A percentile compares a stretch with the other conserved stretches of the same genome.
phyloP scores from a whole-genome alignment of 2,113 vertebrate species.

The Heterocephalus glaber region DNA sequence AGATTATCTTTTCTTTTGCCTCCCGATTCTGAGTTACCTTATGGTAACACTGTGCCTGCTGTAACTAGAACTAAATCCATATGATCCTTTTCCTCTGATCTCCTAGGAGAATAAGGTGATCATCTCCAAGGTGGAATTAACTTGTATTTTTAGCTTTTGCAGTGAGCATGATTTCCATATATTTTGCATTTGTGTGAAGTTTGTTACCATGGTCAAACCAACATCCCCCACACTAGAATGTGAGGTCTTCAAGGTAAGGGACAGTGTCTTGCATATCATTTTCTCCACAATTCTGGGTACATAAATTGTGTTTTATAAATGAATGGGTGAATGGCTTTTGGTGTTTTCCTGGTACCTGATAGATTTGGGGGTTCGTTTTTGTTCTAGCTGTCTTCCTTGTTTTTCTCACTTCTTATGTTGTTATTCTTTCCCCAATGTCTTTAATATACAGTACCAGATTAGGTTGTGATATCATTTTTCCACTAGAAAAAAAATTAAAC shows the following conservation, averaged over 20 bases:
- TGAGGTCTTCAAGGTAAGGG: neutral
- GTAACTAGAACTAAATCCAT: neutral
- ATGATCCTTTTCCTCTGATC: neutral
- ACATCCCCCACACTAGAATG: neutral
- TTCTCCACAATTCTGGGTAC: neutral
- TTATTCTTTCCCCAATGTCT: neutral
- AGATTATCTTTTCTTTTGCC: neutral
- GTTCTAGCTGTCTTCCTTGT: neutral
- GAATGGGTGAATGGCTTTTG: neutral
- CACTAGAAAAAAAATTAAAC: slow-evolving; percentile 13
- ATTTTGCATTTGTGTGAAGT: neutral
- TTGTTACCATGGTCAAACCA: neutral
- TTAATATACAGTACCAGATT: neutral
- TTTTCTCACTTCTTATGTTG: neutral
- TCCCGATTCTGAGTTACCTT: neutral
- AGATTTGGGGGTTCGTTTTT: neutral
- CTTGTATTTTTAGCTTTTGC: neutral
- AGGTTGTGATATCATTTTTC: slow-evolving; percentile 6
- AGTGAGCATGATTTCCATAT: neutral
- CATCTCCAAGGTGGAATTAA: slow-evolving; percentile 9
- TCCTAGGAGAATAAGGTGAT: neutral
- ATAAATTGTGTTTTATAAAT: slow-evolving; percentile 6
- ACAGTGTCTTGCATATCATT: neutral
- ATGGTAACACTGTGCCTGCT: neutral
- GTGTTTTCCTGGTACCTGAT: neutral